Evolutionary conservation across 2,113 vertebrate species (phyloP).

Genomic region (Varanus salvator): DNA sequence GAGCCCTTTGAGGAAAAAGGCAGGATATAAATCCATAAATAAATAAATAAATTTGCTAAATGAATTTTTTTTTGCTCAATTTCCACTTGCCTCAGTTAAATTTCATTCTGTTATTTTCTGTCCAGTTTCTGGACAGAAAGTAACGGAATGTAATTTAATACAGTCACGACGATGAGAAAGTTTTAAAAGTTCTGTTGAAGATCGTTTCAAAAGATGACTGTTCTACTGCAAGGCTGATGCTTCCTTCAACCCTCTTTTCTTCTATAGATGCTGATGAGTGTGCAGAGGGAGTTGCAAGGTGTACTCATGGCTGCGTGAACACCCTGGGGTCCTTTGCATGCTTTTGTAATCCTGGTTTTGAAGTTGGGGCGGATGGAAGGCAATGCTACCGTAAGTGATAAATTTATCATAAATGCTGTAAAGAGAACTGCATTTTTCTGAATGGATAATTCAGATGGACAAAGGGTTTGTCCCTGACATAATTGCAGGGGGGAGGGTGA

Average conservation of each 20-base stretch:
- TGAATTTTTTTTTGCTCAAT: no score
- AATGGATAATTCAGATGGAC: not conserved
- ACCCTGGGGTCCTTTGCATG: conserved; percentile 84
- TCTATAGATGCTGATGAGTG: conserved; percentile 85
- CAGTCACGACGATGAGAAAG: no score
- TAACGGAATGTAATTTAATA: no score
- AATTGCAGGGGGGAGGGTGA: not conserved
- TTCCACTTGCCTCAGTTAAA: no score
- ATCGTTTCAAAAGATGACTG: not conserved
- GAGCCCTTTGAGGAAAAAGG: no score
- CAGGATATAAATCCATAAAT: no score
- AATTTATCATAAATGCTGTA: not conserved
- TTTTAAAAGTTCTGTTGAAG: not conserved
- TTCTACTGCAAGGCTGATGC: not conserved
- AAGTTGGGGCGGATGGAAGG: conserved; percentile 85
- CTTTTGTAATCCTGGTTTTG: conserved; percentile 83
- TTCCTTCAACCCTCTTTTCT: conserved; percentile 16
- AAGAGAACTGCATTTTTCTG: not conserved
- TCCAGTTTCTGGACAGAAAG: no score
- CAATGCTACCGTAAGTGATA: conserved; percentile 87
- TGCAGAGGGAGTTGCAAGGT: conserved; percentile 71
- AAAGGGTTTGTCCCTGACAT: not conserved
- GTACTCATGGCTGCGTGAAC: conserved; percentile 86
- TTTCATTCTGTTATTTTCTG: no score
- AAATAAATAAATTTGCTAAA: no score